phyloP scores from a whole-genome alignment of 2,888 invertebrate species.

The Clostera curtula region DNA sequence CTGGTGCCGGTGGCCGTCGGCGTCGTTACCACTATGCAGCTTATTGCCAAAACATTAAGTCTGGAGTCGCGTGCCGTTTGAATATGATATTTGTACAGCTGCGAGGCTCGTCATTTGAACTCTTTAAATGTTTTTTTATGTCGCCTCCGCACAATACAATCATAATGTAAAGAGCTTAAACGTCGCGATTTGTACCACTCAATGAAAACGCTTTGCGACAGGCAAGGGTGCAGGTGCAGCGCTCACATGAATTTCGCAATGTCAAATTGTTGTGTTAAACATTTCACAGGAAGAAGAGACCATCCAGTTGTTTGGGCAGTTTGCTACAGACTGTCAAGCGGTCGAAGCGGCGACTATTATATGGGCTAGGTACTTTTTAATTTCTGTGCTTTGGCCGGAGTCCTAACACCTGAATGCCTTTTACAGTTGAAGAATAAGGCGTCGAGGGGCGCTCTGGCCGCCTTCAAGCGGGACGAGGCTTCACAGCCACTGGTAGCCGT shows the following conservation, averaged over 20 bases:
- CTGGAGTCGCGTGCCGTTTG: constrained; percentile 3
- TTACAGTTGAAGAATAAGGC: no score
- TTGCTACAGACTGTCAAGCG: no score
- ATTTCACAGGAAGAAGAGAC: background rate
- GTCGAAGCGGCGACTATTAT: no score
- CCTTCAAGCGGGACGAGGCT: no score
- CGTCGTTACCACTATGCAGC: constrained; percentile 1
- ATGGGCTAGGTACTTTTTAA: no score
- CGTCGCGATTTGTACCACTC: constrained; percentile 43
- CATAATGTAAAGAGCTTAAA: constrained; percentile 60
- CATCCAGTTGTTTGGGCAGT: background rate
- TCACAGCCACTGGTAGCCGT: no score
- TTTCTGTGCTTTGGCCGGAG: no score
- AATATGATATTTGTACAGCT: constrained; percentile 29
- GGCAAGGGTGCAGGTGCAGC: background rate
- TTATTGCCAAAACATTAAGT: background rate
- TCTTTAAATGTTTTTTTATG: constrained; percentile 16
- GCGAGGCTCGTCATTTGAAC: constrained; percentile 10
- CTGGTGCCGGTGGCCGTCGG: background rate
- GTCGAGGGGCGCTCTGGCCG: no score
- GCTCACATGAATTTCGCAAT: no score
- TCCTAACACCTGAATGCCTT: no score
- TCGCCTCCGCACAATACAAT: constrained; percentile 45
- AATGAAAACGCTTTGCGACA: constrained; percentile 26
- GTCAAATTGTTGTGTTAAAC: background rate